Base-by-base conservation (phyloP, 1,140 invertebrate genomes). In the Drosophila orosa region DNA sequence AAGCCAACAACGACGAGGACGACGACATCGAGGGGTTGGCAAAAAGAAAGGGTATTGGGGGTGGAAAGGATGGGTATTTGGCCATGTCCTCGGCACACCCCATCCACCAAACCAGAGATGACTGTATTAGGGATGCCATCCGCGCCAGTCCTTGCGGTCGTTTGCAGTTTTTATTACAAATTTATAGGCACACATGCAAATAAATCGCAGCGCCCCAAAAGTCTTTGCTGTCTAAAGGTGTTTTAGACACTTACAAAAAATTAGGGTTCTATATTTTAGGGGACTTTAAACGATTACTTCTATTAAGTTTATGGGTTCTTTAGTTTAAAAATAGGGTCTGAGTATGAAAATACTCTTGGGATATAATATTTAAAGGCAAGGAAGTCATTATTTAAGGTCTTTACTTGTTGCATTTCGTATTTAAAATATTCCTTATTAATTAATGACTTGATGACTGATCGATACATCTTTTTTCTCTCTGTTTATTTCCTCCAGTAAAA, bases 101-200 rank as follows among this genome's bases (percentile, higher is more conserved):
- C 73, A 79, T 75, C 45, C 60, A 45, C 47, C 42, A 73, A 6
- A 6, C 19, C 50, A 35, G 19, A 54, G 84, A 87, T 83, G 83
- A 89, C 76, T 87, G 72, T 87, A 89, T 87, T 89, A 89, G 67
- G 66, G 79, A 63, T 78, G 82, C 45, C 65, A 50, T 66, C 61
- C 42, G 37, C 72, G 78, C 47, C 76, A 74, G 76, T 71, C 80
- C 63, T 74, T 80, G 74, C 48, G 85, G 84, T 89, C 85, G 84
- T 81, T 89, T 84, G 66, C 83, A 75, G 74, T 89, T 90, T 90
- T 90, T 90, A 90, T 90, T 89, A 85, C 89, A 76, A 90, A 91
- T 91, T 91, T 91, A 91, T 91, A 91, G 90, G 84, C 89, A 78
- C 85, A 79, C 82, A 90, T 89, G 84, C 75, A 80, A 85, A 91